Evolutionary conservation across 37 sponge, comb jelly and placozoan species (phyloP), one percentile per base, ranked within the genome.

Genomic region (Dysidea cf. avara): DNA sequence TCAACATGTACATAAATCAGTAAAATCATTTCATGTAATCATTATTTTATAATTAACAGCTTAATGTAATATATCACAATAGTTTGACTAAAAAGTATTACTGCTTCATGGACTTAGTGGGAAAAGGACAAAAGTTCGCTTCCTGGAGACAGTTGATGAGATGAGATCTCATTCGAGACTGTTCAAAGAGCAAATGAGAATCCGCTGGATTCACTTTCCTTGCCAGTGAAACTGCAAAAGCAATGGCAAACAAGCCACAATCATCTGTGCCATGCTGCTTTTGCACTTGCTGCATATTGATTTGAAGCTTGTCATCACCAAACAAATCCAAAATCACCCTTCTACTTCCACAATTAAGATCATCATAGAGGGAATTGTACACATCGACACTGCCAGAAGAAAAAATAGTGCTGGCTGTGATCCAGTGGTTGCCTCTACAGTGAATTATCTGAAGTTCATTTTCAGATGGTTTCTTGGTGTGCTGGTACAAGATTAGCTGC

Each of bases 161-260:
- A 68, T 71, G 71, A 30, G 22, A 18, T n/a, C 56, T 38, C 71
- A 71, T 71, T 54, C 12, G 18, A 3, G 30, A 53, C 56, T 71
- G 57, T 2, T 20, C 28, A 36, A 71, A 71, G n/a, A n/a, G n/a
- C n/a, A n/a, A n/a, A 34, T 38, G 37, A 56, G 21, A 1, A 25
- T 17, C 1, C 56, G 31, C 26, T 43, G 46, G 46, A 43, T 54
- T 37, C 37, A 31, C 57, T 33, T 56, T 56, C 37, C 32, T 33
- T 12, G 43, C 71, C 43, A 71, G 30, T 21, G 53, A 21, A 54
- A 35, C 54, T 1, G 56, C 39, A 34, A 55, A 32, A 6, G 71
- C 71, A 54, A 53, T 53, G 26, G 71, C 71, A 54, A 71, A 71
- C 5, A 71, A n/a, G 7, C 71, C 71, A 51, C 71, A 71, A 21